A percentile compares a stretch with the other conserved stretches of the same genome.
Evolutionary conservation across 2,113 vertebrate species (phyloP).

Genomic region (Eptatretus burgeri): DNA sequence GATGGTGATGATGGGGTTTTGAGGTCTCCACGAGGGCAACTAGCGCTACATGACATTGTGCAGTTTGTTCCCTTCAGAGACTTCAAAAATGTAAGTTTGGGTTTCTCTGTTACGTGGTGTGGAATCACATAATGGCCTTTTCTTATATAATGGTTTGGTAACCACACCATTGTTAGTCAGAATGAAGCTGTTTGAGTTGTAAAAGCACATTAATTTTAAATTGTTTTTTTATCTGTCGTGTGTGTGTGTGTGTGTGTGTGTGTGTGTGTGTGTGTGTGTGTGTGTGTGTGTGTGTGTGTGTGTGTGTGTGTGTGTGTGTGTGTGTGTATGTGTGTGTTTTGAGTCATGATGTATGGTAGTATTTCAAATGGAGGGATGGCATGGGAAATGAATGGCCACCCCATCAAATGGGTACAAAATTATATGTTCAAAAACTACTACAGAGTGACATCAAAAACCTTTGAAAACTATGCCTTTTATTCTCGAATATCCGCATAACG

Average conservation of each 20-base stretch:
- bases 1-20: conserved; percentile 52
- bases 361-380: no score
- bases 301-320: not conserved
- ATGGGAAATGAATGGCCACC: no score
- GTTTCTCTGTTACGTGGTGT: not conserved
- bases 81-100: conserved; percentile 53
- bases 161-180: not conserved
- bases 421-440: no score
- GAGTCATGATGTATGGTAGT: not conserved
- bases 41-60: conserved; percentile 53
- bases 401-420: no score
- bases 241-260: not conserved
- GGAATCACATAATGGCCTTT: not conserved
- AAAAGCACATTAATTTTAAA: not conserved
- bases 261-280: not conserved
- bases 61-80: conserved; percentile 81
- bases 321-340: not conserved
- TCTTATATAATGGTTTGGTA: not conserved
- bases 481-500: no score
- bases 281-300: not conserved
- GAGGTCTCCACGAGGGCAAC: conserved; percentile 48
- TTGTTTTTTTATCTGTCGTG: not conserved
- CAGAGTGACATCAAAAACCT: no score
- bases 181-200: not conserved
- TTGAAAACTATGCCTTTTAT: no score